Base-by-base conservation (phyloP, 1,140 invertebrate species). In the Uloborus diversus region DNA sequence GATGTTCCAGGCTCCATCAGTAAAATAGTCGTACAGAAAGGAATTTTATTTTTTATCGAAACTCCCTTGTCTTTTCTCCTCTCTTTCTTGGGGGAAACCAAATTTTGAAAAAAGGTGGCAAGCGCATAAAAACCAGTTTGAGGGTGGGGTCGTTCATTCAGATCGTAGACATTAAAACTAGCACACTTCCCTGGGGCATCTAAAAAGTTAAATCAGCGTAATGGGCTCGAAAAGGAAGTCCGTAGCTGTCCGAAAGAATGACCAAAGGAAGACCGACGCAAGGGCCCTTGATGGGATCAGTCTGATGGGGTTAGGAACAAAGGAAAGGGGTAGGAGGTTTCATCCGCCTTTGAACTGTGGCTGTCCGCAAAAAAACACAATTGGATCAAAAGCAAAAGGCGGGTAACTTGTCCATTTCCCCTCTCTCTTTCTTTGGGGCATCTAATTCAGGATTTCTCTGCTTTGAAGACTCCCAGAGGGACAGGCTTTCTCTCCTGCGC, bases 121-220 rank as follows among this genome's bases (percentile, higher is more conserved):
- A 9, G 37, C 7, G 37, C 7, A 9, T 42, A 42, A 42, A 42
- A 42, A 17, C 7, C 17, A 17, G 37, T 42, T 17, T 17, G 7
- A 9, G 17, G 37, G 37, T 42, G 37, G 7, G 37, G 37, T 17
- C 37, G 17, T 17, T 42, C 37, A 42, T 42, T 42, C 17, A 7
- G 37, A 42, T 9, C 7, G 37, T 17, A 17, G 17, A 17, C 37
- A 42, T 42, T 42, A 42, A 42, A n/a, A n/a, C n/a, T 17, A 42
- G 37, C 37, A 7, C 17, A 42, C 17, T 7, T 42, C 7, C 37
- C 7, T 17, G 17, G 37, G 7, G 7, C 17, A 17, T 42, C 37
- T 42, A 56, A 57, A 66, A 78, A 78, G 49, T 66, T 66, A 78
- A 65, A 78, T 78, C 61, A 78, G 62, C 51, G 73, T 78, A 78